phyloP scores from a whole-genome alignment of 1,140 invertebrate genomes.

The Cydia fagiglandana region DNA sequence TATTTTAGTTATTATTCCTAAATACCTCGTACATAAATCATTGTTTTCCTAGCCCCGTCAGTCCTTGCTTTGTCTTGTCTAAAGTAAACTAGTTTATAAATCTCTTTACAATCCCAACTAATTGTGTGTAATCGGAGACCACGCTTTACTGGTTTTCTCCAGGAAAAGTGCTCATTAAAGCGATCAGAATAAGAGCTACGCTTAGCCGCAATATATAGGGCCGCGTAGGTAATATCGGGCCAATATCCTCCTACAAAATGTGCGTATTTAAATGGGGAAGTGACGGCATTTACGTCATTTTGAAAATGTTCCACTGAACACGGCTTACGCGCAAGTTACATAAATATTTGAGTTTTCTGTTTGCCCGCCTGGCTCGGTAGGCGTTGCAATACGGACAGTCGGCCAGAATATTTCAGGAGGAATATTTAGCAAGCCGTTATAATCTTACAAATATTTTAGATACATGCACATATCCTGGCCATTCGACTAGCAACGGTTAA shows the following conservation, averaged over 20 bases:
- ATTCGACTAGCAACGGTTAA: no score
- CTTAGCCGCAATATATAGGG: neutral
- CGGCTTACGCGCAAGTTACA: no score
- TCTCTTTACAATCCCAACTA: neutral
- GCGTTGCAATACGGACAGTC: constrained; percentile 15
- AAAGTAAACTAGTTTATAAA: neutral
- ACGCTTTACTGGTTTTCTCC: neutral
- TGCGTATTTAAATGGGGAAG: neutral
- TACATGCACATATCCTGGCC: no score
- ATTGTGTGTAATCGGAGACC: neutral
- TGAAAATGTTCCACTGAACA: constrained; percentile 34
- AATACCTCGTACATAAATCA: no score
- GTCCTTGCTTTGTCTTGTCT: no score
- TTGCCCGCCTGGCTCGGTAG: constrained; percentile 36
- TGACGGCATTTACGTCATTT: neutral
- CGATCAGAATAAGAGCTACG: neutral
- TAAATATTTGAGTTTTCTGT: constrained; percentile 48
- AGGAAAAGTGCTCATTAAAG: neutral
- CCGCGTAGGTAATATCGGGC: neutral
- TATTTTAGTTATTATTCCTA: no score
- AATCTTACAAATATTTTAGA: no score
- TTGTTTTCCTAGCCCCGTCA: no score
- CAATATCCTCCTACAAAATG: neutral
- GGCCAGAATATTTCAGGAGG: neutral
- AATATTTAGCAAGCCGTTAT: neutral